Evolutionary conservation across 2,888 invertebrate species (phyloP), one percentile per base, ranked within the genome.

Genomic region (Drosophila robusta): DNA sequence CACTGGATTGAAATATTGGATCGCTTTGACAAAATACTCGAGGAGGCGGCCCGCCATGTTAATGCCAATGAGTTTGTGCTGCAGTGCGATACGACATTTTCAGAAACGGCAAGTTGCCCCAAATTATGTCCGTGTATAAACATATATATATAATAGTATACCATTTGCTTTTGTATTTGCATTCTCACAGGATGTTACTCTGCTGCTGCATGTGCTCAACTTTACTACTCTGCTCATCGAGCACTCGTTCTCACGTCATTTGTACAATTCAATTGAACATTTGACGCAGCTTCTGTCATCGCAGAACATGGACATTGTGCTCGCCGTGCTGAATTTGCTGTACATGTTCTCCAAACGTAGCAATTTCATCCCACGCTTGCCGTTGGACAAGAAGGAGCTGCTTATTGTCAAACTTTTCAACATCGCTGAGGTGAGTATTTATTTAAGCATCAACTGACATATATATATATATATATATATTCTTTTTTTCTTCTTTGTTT

Each of bases 291-390:
- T 97, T 74, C 92, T 97, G 80, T 95, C 95, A 64, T 96, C 96
- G 52, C 95, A 95, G 91, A 96, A 97, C 90, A 95, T 97, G 95
- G 95, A 95, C 78, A 94, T 97, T 54, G 96, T 97, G n/a, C 93
- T 97, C 60, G 96, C 95, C 75, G 97, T 97, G 52, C 93, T 97
- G 58, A 96, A 96, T 92, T 93, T 97, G 69, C 93, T 97, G 16
- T 97, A 97, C 91, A 97, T 97, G 94, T 97, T 97, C 92, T 97
- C 97, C 73, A 97, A 97, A 92, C 94, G 97, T 69, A 96, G 96
- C 90, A 97, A 97, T 92, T 97, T 97, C 90, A 96, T 97, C 81
- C 95, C 96, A 49, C 94, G 96, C 70, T 93, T 97, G 74, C 94
- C 95, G 84, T 94, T 93, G 78, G 95, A 95, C 75, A 96, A 95